Evolutionary conservation across 2,113 vertebrate species (phyloP).

Genomic region (Melanostigma gelatinosum): DNA sequence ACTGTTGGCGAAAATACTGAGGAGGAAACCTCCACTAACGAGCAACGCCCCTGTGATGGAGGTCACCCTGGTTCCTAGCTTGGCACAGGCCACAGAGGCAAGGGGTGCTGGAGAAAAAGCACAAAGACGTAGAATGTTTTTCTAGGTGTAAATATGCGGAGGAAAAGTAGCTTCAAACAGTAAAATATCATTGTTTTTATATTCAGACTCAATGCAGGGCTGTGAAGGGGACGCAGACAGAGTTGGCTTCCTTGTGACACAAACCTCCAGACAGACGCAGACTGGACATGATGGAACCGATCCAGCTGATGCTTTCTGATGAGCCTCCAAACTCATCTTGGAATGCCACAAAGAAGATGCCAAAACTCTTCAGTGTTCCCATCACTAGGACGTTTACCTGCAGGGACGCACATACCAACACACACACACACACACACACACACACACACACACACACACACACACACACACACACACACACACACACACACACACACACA

Average conservation of each 20-base stretch:
- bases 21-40: constrained; percentile 86
- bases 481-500: not conserved
- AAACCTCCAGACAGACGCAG: constrained; percentile 91
- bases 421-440: not conserved
- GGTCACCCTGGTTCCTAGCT: constrained; percentile 83
- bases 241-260: not conserved
- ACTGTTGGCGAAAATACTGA: constrained; percentile 88
- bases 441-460: not conserved
- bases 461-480: not conserved
- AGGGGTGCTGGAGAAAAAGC: constrained; percentile 82
- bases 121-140: not conserved
- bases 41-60: constrained; percentile 86
- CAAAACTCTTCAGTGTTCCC: constrained; percentile 91
- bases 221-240: not conserved
- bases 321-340: constrained; percentile 92
- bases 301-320: constrained; percentile 91
- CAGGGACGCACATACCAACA: not conserved
- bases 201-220: not conserved
- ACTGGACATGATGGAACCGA: constrained; percentile 94
- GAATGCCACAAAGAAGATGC: constrained; percentile 94
- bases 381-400: constrained; percentile 93
- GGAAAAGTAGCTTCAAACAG: not conserved
- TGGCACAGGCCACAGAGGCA: constrained; percentile 84
- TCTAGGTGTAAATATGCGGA: not conserved
- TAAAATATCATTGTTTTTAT: not conserved